Evolutionary conservation across 2,797 vertebrate genomes (phyloP).

Genomic region (Threskiornis aethiopicus): DNA sequence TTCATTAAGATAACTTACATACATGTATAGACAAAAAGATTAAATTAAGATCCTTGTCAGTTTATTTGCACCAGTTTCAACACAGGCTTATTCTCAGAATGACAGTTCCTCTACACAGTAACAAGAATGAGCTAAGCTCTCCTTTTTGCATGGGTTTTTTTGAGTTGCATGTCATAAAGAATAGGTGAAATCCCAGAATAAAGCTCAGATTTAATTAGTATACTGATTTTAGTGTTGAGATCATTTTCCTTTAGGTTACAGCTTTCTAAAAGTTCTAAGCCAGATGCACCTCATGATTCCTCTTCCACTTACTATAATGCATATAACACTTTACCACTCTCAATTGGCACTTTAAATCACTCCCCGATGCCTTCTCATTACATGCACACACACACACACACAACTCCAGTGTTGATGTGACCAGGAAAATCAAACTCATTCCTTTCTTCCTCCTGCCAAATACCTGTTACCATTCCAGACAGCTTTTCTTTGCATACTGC

Average conservation of each 20-base stretch:
- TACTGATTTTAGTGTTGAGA: neutral
- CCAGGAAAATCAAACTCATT: neutral
- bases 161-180: neutral
- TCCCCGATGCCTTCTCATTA: neutral
- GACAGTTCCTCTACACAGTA: neutral
- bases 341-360: neutral
- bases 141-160: neutral
- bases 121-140: neutral
- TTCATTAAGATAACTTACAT: neutral
- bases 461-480: neutral
- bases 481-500: neutral
- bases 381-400: neutral
- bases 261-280: neutral
- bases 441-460: neutral
- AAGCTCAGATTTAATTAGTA: neutral
- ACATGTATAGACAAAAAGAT: neutral
- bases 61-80: neutral
- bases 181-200: neutral
- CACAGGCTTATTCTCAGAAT: neutral
- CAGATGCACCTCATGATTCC: neutral
- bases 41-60: neutral
- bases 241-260: neutral
- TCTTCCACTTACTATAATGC: neutral
- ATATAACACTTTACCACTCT: neutral
- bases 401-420: neutral